phyloP scores from a whole-genome alignment of 2,888 invertebrate species.

The Andricus curvator region DNA sequence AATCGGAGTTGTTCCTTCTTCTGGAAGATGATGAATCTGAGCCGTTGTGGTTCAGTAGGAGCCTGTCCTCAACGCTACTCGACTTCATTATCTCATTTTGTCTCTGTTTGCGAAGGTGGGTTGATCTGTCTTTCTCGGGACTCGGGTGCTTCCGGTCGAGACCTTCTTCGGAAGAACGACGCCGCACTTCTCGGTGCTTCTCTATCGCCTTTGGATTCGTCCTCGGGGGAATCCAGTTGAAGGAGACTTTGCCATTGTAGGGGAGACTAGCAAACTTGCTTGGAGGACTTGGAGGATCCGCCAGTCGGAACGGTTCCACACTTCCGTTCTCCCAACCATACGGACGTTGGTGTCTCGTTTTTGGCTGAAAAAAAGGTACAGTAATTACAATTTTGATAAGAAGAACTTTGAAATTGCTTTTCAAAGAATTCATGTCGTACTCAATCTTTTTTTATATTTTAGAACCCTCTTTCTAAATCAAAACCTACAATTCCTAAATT shows the following conservation, averaged over 20 bases:
- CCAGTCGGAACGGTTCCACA: conserved; percentile 72
- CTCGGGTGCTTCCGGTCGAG: conserved; percentile 60
- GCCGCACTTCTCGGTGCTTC: conserved; percentile 89
- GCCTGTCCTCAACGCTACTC: conserved; percentile 71
- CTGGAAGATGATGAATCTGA: conserved; percentile 57
- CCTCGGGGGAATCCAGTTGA: conserved; percentile 83
- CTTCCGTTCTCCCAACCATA: conserved; percentile 85
- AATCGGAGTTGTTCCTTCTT: conserved; percentile 70
- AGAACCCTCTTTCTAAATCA: neutral
- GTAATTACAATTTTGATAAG: neutral
- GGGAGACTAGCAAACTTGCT: conserved; percentile 86
- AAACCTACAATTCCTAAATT: neutral
- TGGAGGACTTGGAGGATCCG: conserved; percentile 82
- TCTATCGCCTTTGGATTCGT: conserved; percentile 81
- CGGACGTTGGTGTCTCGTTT: conserved; percentile 87
- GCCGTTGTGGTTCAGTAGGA: conserved; percentile 65
- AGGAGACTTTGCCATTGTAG: conserved; percentile 80
- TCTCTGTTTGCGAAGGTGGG: conserved; percentile 61
- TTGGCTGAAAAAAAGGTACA: conserved; percentile 81
- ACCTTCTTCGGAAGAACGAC: conserved; percentile 78
- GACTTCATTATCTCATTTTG: conserved; percentile 72
- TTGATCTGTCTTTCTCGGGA: conserved; percentile 60
- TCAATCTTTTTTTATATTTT: neutral
- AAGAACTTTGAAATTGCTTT: no score
- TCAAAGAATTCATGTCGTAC: no score